Conservation (phyloP, 1,140 invertebrate species). For the Papilio polyxenes region DNA sequence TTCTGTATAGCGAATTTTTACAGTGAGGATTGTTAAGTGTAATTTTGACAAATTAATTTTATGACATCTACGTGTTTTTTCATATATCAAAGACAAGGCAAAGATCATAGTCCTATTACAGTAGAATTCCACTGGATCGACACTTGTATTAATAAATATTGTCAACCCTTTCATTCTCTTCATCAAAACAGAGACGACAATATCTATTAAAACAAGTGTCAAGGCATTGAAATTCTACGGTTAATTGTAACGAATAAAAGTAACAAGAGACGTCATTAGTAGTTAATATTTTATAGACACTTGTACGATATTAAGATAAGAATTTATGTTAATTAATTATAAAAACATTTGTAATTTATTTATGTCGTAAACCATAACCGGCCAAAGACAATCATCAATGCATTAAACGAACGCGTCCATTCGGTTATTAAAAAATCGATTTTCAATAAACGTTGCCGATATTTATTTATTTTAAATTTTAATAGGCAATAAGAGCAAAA, state of each 20-base stretch:
- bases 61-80: conserved; percentile 37
- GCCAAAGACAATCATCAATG: conserved; percentile 56
- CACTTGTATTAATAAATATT: too few relatives aligned
- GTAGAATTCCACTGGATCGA: neutral
- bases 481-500: conserved; percentile 64
- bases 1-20: conserved; percentile 38
- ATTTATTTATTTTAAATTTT: conserved; percentile 49
- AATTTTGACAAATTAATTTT: conserved; percentile 64
- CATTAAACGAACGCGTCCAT: conserved; percentile 55
- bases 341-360: conserved; percentile 35
- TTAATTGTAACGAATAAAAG: too few relatives aligned
- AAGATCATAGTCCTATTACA: neutral
- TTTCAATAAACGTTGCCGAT: conserved; percentile 66
- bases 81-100: conserved; percentile 38
- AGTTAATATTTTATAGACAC: conserved; percentile 1
- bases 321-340: conserved; percentile 29
- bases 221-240: too few relatives aligned
- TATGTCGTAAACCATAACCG: conserved; percentile 54
- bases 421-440: conserved; percentile 63
- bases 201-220: too few relatives aligned
- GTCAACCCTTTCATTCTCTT: too few relatives aligned
- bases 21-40: conserved; percentile 47
- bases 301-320: neutral
- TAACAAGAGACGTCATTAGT: neutral
- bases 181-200: too few relatives aligned